Evolutionary conservation across 2,113 vertebrate species (phyloP).

Genomic region (Pteropus alecto): DNA sequence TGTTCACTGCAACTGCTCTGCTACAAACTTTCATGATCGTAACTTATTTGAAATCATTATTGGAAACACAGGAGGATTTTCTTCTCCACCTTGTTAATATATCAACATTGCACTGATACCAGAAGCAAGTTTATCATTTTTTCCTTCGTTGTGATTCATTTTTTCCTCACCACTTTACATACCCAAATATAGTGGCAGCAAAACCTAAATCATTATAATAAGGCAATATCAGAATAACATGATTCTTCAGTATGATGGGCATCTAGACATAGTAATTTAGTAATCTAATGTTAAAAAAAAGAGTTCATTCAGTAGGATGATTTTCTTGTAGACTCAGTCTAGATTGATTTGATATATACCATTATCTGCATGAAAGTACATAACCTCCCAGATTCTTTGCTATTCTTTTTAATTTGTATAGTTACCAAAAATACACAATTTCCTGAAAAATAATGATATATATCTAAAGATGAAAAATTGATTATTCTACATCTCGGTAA

Average conservation of each 20-base stretch:
- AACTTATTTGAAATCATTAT: neutral
- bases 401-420: neutral
- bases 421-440: neutral
- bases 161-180: neutral
- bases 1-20: conserved; percentile 50
- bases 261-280: neutral
- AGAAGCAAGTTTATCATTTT: neutral
- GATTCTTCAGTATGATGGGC: neutral
- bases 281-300: neutral
- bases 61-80: neutral
- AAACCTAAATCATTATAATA: conserved; percentile 37
- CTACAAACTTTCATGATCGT: neutral
- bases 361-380: neutral
- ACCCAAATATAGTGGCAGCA: neutral
- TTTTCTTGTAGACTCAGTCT: neutral
- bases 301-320: neutral
- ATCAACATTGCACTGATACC: neutral
- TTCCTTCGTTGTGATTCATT: neutral
- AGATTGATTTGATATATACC: neutral
- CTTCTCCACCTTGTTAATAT: neutral
- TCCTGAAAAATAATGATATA: conserved; percentile 40
- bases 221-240: neutral
- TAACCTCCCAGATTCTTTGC: neutral
- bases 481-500: neutral
- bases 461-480: conserved; percentile 3